phyloP scores from a whole-genome alignment of 1,140 invertebrate genomes.

The Grapholita molesta region DNA sequence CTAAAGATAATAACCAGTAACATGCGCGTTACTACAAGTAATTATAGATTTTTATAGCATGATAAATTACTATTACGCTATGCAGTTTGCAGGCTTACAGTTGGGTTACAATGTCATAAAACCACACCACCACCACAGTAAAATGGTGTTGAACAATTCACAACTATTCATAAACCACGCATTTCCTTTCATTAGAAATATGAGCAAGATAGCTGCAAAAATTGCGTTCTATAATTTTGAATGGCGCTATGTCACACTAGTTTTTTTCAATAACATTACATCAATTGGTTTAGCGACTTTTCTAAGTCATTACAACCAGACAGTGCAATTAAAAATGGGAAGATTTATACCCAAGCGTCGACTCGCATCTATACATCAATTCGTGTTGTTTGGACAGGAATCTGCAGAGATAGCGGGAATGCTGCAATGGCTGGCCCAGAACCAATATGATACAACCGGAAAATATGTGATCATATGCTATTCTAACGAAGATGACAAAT shows the following conservation, averaged over 20 bases:
- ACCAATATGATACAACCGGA: conserved; percentile 42
- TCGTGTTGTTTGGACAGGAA: conserved; percentile 46
- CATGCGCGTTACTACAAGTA: neutral
- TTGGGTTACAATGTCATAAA: neutral
- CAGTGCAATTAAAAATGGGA: conserved; percentile 39
- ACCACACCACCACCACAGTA: neutral
- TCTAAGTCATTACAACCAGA: conserved; percentile 38
- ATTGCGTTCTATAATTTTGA: conserved; percentile 51
- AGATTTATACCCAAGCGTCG: conserved; percentile 29
- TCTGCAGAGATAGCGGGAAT: conserved; percentile 36
- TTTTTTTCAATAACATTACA: conserved; percentile 38
- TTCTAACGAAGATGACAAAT: conserved; percentile 27
- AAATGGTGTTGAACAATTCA: conserved; percentile 6
- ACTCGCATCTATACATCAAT: conserved; percentile 33
- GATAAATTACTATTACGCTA: neutral
- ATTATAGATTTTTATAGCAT: neutral
- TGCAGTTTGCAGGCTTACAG: neutral
- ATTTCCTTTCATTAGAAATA: conserved; percentile 24
- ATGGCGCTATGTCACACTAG: conserved; percentile 49
- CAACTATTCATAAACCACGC: conserved; percentile 17
- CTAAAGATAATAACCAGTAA: neutral
- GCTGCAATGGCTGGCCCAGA: conserved; percentile 34
- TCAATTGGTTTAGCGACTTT: conserved; percentile 37
- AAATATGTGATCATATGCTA: conserved; percentile 49
- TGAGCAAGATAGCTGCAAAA: conserved; percentile 43